phyloP scores from a whole-genome alignment of 2,113 vertebrate genomes.

The Datnioides undecimradiatus region DNA sequence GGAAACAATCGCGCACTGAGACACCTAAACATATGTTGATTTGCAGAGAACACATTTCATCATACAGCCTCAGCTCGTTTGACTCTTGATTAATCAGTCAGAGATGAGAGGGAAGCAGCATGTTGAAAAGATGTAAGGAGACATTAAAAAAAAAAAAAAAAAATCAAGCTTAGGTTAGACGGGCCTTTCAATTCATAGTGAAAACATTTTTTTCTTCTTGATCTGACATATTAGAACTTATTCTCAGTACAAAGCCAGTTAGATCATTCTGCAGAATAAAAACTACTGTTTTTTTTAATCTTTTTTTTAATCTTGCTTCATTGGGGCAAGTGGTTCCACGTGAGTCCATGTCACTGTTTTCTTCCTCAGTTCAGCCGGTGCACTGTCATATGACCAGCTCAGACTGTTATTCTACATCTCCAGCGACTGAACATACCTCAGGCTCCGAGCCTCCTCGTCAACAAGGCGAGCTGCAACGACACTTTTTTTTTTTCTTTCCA shows the following conservation, averaged over 20 bases:
- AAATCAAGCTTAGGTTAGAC: not conserved
- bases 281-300: too few species aligned
- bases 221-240: not conserved
- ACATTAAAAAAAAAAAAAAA: too few species aligned
- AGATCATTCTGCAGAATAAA: not conserved
- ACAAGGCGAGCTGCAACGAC: constrained; percentile 13
- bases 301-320: not conserved
- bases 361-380: constrained; percentile 29
- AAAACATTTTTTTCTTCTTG: not conserved
- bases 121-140: not conserved
- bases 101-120: too few species aligned
- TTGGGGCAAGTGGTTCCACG: constrained; percentile 33
- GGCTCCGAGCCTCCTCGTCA: constrained; percentile 6
- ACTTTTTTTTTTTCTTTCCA: not conserved
- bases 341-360: constrained; percentile 53
- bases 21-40: constrained; percentile 5
- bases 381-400: constrained; percentile 53
- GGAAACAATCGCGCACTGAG: constrained; percentile 13
- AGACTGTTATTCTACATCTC: constrained; percentile 48
- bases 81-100: not conserved
- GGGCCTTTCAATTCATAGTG: not conserved
- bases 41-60: constrained; percentile 18
- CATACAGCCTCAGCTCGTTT: not conserved
- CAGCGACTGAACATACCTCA: constrained; percentile 4
- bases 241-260: not conserved